Conservation (phyloP, 1,140 invertebrate genomes). For the Drosophila subpulchrella region DNA sequence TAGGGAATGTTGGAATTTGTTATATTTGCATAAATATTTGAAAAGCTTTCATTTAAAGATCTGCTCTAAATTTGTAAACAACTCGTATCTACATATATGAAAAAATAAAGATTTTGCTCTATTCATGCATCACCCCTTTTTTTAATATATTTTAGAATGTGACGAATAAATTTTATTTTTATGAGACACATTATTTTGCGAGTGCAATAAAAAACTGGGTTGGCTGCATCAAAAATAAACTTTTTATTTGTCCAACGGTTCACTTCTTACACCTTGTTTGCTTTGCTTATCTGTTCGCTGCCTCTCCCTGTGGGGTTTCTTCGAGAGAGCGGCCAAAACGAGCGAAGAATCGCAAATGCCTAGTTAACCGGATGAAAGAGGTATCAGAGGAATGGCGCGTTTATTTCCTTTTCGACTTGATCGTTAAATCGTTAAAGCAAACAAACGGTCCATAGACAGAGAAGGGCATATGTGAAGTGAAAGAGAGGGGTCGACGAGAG, state of each 20-base stretch:
- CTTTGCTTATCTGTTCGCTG: conserved; percentile 15
- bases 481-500: neutral
- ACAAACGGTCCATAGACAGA: conserved; percentile 11
- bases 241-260: conserved; percentile 19
- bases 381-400: conserved; percentile 25
- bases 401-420: conserved; percentile 49
- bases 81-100: no score
- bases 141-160: neutral
- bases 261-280: conserved; percentile 18
- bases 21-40: no score
- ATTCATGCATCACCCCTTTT: no score
- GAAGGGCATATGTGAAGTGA: conserved; percentile 6
- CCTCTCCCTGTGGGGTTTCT: neutral
- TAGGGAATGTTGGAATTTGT: no score
- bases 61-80: no score
- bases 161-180: neutral
- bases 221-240: conserved; percentile 19
- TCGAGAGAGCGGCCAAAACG: neutral
- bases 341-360: neutral
- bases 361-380: conserved; percentile 6
- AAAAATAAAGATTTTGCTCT: no score
- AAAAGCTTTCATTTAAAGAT: no score
- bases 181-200: neutral
- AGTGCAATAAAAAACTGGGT: conserved; percentile 9
- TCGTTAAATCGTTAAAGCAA: conserved; percentile 53